Evolutionary conservation across 2,113 vertebrate species (phyloP).

Genomic region (Turdus rufiventris): DNA sequence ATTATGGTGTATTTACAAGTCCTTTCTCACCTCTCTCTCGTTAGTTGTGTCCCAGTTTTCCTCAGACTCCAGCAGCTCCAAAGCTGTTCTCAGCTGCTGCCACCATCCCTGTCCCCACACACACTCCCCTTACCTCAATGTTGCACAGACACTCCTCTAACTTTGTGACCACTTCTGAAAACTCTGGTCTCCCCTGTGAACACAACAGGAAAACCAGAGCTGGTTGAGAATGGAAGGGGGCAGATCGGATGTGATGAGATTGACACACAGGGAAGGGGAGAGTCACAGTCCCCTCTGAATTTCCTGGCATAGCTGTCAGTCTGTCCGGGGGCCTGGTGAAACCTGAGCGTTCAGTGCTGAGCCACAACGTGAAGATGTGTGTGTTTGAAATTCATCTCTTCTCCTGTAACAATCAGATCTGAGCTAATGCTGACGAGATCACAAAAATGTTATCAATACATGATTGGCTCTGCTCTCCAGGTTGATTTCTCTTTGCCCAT

Average conservation of each 20-base stretch:
- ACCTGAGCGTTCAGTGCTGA: background rate
- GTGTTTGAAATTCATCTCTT: background rate
- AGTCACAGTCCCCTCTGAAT: background rate
- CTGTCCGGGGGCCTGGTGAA: background rate
- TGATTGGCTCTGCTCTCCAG: background rate
- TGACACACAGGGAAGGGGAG: fast-evolving
- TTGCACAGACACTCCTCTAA: slow-evolving; percentile 93
- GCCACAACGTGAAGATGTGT: fast-evolving
- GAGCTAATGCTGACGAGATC: background rate
- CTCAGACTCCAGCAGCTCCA: background rate
- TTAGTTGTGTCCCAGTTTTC: background rate
- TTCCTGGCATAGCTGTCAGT: background rate
- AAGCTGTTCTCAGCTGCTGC: background rate
- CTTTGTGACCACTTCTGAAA: slow-evolving; percentile 89
- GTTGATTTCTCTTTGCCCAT: background rate
- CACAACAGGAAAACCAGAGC: background rate
- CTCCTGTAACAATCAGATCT: background rate
- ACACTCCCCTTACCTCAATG: slow-evolving; percentile 78
- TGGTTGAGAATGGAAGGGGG: background rate
- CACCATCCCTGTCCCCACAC: background rate
- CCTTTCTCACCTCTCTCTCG: background rate
- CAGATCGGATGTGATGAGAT: background rate
- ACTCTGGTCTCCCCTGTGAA: slow-evolving; percentile 88
- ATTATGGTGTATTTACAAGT: background rate
- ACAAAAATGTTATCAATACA: background rate